Base-by-base conservation (phyloP, 2,888 invertebrate genomes). In the Sesia apiformis region DNA sequence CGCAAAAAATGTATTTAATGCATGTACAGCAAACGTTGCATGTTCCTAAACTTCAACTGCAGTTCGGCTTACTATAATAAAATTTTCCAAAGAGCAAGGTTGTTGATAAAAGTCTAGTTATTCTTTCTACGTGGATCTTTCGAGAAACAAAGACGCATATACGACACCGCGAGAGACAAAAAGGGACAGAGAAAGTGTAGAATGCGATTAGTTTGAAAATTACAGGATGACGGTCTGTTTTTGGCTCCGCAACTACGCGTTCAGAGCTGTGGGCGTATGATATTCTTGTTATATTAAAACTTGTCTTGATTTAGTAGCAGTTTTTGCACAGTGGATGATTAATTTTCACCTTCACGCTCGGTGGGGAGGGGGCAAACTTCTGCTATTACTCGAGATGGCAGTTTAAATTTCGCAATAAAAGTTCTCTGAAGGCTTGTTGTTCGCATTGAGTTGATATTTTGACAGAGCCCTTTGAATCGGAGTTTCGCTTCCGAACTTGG, bases 331-430 rank as follows among this genome's bases (percentile, higher is more conserved):
- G 61, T 57, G 59, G 57, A 59, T 74, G 75, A 76, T 74, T 76
- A 73, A 76, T 52, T 74, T 69, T 62, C 66, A 67, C 70, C 67
- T 71, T 70, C 61, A 65, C 63, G 60, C 6, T 51, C 40, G 6
- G n/a, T 4, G 54, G 52, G 46, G 51, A 8, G 41, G 56, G 53
- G 56, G 53, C 51, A 71, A 84, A 83, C 78, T 84, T 83, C 65
- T 54, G 69, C 80, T 76, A 81, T 82, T 81, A 82, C 78, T 69
- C 69, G 63, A 65, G 75, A 81, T 76, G 72, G 77, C 63, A 72
- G 76, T 78, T 84, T 80, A 77, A 82, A 82, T 79, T 79, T 74
- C 72, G 74, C 74, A 76, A 82, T 83, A 82, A 80, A 79, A 81
- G 74, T 77, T 80, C 40, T 5, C 54, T 56, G 41, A 53, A 60